Evolutionary conservation across 2,113 vertebrate genomes (phyloP).

Genomic region (Heteronetta atricapilla): DNA sequence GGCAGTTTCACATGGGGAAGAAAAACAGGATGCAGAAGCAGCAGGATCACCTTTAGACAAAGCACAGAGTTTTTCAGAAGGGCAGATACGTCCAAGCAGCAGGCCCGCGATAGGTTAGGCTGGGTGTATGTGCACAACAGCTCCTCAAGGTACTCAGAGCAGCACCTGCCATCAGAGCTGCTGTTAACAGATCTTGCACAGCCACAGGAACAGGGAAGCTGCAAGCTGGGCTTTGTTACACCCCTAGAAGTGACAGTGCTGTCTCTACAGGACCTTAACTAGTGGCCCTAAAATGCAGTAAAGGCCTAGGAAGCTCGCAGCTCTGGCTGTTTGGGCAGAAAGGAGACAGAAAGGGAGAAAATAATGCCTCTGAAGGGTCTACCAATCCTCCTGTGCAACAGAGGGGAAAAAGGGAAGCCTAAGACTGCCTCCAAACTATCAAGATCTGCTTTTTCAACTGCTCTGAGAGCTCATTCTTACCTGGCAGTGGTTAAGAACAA

Average conservation of each 20-base stretch:
- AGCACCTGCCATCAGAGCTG: background rate
- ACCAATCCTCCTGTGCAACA: background rate
- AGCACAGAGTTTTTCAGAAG: background rate
- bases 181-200: background rate
- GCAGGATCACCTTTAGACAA: background rate
- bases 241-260: background rate
- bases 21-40: background rate
- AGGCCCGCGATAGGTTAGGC: background rate
- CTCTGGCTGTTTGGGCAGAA: background rate
- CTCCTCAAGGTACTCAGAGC: background rate
- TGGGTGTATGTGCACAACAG: rapidly evolving
- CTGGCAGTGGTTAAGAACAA: background rate
- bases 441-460: background rate
- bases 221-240: background rate
- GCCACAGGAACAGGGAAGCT: background rate
- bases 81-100: background rate
- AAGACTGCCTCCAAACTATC: background rate
- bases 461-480: background rate
- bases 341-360: background rate
- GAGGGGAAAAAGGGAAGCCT: background rate
- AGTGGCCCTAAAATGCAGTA: background rate
- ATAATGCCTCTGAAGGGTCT: background rate
- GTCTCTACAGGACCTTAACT: background rate
- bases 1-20: background rate
- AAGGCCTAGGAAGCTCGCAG: background rate